Percentiles rank a stretch among this genome's conserved stretches.
phyloP scores from a whole-genome alignment of 2,113 vertebrate genomes.

The Calyptommatus sinebrachiatus region DNA sequence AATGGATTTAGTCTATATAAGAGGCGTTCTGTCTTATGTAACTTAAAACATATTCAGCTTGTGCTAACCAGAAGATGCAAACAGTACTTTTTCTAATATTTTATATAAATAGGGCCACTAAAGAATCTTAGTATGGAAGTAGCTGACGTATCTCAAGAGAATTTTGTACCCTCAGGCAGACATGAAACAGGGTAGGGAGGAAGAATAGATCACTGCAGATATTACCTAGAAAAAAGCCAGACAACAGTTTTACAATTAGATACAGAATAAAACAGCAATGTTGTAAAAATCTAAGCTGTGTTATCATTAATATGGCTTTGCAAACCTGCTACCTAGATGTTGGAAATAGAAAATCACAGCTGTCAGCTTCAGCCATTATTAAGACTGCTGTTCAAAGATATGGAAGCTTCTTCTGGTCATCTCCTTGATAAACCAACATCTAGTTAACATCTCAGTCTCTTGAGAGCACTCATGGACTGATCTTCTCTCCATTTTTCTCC shows the following conservation, averaged over 20 bases:
- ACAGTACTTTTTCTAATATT: conserved; percentile 3
- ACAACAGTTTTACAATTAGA: not conserved
- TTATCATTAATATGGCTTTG: not conserved
- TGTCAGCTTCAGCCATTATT: not conserved
- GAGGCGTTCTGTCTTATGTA: not conserved
- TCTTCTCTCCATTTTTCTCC: too few relatives aligned
- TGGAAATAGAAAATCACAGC: not conserved
- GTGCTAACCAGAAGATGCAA: not conserved
- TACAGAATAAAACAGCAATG: not conserved
- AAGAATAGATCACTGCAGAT: not conserved
- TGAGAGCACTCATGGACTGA: too few relatives aligned
- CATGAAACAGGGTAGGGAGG: not conserved
- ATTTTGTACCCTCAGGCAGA: not conserved
- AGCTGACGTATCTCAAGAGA: not conserved
- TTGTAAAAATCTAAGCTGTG: not conserved
- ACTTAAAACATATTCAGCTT: not conserved
- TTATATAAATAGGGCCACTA: not conserved
- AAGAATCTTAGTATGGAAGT: not conserved
- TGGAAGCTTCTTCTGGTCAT: not conserved
- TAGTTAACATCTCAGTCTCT: too few relatives aligned
- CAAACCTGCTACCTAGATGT: not conserved
- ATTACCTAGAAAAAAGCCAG: not conserved
- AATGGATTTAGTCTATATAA: not conserved
- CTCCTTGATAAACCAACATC: too few relatives aligned
- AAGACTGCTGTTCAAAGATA: not conserved